phyloP scores from a whole-genome alignment of 2,797 vertebrate genomes.

The Sebastes kiyomatsui region DNA sequence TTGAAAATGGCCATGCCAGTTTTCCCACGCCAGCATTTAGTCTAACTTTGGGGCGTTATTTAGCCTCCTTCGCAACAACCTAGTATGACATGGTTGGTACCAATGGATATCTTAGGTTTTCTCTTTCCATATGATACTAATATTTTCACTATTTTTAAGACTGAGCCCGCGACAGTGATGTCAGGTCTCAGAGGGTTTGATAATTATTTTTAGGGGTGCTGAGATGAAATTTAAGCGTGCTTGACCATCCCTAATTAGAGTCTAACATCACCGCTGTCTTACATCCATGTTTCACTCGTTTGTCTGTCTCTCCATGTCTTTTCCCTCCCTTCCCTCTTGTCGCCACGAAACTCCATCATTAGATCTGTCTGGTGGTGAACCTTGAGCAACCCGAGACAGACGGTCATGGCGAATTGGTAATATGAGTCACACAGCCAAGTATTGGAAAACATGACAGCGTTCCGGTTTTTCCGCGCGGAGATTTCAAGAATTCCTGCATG shows the following conservation, averaged over 20 bases:
- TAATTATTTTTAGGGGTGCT: too few species aligned
- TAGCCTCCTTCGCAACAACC: too few species aligned
- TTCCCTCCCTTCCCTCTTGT: slow-evolving; percentile 15
- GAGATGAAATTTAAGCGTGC: too few species aligned
- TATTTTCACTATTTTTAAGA: fast-evolving
- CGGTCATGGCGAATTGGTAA: slow-evolving; percentile 47
- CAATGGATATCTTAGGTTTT: too few species aligned
- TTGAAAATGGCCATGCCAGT: too few species aligned
- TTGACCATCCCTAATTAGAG: too few species aligned
- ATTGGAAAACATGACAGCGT: slow-evolving; percentile 37
- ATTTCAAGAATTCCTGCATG: slow-evolving; percentile 5
- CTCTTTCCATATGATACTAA: too few species aligned
- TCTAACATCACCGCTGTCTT: too few species aligned
- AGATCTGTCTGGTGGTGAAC: slow-evolving; percentile 52
- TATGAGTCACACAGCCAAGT: slow-evolving; percentile 51
- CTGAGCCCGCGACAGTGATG: fast-evolving
- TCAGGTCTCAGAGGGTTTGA: too few species aligned
- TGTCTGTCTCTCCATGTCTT: background rate
- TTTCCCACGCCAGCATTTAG: too few species aligned
- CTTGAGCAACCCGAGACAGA: slow-evolving; percentile 38
- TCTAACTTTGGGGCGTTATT: too few species aligned
- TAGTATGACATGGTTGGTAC: too few species aligned
- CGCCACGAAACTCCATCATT: slow-evolving; percentile 32
- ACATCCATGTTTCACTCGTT: background rate
- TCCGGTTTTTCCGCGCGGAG: background rate